These are phyloP conservation scores for Rambutsinella grinnellia DNA, from an alignment of 2,888 invertebrate species.

Conservation along the genomic window DNA sequence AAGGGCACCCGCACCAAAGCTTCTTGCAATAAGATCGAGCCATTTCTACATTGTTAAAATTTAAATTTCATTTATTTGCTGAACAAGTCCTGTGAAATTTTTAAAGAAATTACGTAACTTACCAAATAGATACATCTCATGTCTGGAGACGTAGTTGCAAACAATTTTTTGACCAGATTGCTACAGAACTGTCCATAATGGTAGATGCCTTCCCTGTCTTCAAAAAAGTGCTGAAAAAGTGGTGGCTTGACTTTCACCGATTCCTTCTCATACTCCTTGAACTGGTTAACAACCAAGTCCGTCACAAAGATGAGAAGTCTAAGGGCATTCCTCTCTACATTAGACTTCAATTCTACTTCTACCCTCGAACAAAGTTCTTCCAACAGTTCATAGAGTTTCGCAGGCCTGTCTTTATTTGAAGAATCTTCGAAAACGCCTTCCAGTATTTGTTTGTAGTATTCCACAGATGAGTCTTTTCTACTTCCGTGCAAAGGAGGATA, in stretches of 20 bases:
- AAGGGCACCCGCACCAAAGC: neutral
- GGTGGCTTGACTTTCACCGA: conserved; percentile 26
- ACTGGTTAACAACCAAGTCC: conserved; percentile 14
- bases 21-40: conserved; percentile 12
- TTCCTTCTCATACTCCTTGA: neutral
- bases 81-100: too few relatives aligned
- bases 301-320: conserved; percentile 16
- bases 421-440: conserved; percentile 8
- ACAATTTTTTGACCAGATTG: neutral
- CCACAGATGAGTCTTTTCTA: conserved; percentile 14
- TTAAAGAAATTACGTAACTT: neutral
- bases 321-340: conserved; percentile 19
- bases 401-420: neutral
- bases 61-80: too few relatives aligned
- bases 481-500: conserved; percentile 11
- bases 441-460: conserved; percentile 30
- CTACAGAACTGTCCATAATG: conserved; percentile 12
- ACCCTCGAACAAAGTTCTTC: neutral
- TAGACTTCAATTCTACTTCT: neutral
- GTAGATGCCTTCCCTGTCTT: conserved; percentile 6
- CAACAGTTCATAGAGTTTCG: conserved; percentile 3
- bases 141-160: neutral
- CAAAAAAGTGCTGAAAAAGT: conserved; percentile 37
- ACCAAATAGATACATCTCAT: conserved; percentile 28
- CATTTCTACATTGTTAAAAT: conserved; percentile 42